These are phyloP conservation scores for Vombatus ursinus DNA, from an alignment of 2,113 vertebrate genomes.

Conservation along the genomic window DNA sequence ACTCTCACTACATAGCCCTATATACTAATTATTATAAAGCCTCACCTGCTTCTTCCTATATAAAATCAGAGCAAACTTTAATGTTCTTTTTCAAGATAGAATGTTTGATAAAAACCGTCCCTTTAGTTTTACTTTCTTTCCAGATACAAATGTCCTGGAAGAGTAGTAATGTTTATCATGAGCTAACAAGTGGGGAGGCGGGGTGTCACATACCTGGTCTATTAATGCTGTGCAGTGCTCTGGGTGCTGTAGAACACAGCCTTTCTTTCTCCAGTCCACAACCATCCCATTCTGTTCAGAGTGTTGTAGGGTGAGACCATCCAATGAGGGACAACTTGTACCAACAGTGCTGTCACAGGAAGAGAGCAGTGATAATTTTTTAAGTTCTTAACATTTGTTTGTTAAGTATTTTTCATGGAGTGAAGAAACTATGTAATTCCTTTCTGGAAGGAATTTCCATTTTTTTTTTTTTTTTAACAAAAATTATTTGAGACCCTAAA, in stretches of 20 bases:
- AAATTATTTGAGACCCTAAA: background rate
- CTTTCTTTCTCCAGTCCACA: constrained; percentile 89
- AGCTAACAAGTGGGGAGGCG: background rate
- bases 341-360: constrained; percentile 75
- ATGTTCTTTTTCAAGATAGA: background rate
- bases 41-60: background rate
- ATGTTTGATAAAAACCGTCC: background rate
- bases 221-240: constrained; percentile 82
- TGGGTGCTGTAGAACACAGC: constrained; percentile 78
- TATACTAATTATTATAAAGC: background rate
- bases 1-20: background rate
- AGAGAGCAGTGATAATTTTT: background rate
- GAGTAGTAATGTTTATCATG: rapidly evolving
- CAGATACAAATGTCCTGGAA: rapidly evolving
- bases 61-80: background rate
- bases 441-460: background rate
- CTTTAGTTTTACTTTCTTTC: background rate
- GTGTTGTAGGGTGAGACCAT: constrained; percentile 82
- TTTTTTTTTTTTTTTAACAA: background rate
- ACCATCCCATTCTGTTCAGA: constrained; percentile 87
- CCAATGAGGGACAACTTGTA: constrained; percentile 85
- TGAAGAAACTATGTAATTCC: background rate
- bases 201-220: constrained; percentile 83
- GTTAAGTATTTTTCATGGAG: background rate
- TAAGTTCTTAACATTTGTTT: background rate